These are phyloP conservation scores for Aethina tumida DNA, from an alignment of 1,140 invertebrate genomes.

Conservation along the genomic window DNA sequence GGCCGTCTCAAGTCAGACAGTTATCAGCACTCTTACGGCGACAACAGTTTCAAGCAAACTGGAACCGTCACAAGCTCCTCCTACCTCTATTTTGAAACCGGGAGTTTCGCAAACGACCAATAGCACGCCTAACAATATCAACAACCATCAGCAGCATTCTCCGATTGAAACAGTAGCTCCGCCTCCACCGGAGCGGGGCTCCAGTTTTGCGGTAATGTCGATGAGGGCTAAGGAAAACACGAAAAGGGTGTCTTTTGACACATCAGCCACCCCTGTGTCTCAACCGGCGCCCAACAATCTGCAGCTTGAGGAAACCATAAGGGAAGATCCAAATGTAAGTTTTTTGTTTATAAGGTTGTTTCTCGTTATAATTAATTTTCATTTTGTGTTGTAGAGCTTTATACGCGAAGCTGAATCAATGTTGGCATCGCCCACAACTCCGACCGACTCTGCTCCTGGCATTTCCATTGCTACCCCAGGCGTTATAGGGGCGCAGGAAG, in stretches of 20 bases:
- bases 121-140: slow-evolving; percentile 6
- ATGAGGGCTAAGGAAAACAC: slow-evolving; percentile 42
- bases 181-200: slow-evolving; percentile 45
- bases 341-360: slow-evolving; percentile 1
- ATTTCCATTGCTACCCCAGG: slow-evolving; percentile 61
- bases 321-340: slow-evolving; percentile 75
- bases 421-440: slow-evolving; percentile 60
- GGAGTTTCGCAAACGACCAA: slow-evolving; percentile 12
- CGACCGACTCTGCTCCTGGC: slow-evolving; percentile 45
- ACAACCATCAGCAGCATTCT: slow-evolving; percentile 21
- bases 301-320: slow-evolving; percentile 44
- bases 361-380: slow-evolving; percentile 1
- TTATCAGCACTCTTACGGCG: slow-evolving; percentile 14
- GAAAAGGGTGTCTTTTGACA: slow-evolving; percentile 36
- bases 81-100: slow-evolving; percentile 33
- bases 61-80: slow-evolving; percentile 24
- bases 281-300: slow-evolving; percentile 33
- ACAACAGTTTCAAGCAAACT: slow-evolving; percentile 19
- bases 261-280: slow-evolving; percentile 32
- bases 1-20: slow-evolving; percentile 16
- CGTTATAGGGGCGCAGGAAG: slow-evolving; percentile 89
- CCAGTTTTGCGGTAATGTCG: slow-evolving; percentile 73
- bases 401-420: slow-evolving; percentile 69
- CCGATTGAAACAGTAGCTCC: slow-evolving; percentile 18
- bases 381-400: slow-evolving; percentile 53